Evolutionary conservation across 2,888 invertebrate species (phyloP).

Genomic region (Deilephila porcellus): DNA sequence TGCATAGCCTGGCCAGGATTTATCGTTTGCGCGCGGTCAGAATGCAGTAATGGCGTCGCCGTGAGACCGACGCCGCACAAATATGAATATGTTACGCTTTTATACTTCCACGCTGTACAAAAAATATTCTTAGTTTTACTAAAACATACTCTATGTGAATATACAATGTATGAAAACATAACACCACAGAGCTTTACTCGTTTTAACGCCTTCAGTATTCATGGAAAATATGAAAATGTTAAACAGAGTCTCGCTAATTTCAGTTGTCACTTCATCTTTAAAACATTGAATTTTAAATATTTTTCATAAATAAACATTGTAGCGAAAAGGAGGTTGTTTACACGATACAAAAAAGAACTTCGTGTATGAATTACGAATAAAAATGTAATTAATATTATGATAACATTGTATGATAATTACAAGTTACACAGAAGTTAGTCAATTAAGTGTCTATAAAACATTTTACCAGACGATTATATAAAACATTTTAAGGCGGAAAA

Average conservation of each 20-base stretch:
- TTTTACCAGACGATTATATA: not conserved
- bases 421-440: not conserved
- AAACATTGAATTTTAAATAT: constrained; percentile 17
- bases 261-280: not conserved
- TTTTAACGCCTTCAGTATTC: not conserved
- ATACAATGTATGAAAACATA: constrained; percentile 8
- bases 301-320: constrained; percentile 8
- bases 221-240: constrained; percentile 17
- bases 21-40: constrained; percentile 68
- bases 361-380: not conserved
- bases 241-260: not conserved
- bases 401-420: constrained; percentile 4
- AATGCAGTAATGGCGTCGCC: constrained; percentile 70
- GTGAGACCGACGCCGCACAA: constrained; percentile 49
- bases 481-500: no score
- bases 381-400: not conserved
- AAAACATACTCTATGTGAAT: constrained; percentile 9
- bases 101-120: constrained; percentile 54
- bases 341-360: not conserved
- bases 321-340: constrained; percentile 5
- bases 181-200: not conserved
- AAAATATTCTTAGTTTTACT: constrained; percentile 63
- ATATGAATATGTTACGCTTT: constrained; percentile 53
- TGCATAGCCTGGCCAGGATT: constrained; percentile 65
- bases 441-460: not conserved